phyloP scores from a whole-genome alignment of 1,140 invertebrate species.

The Ceratitis capitata region DNA sequence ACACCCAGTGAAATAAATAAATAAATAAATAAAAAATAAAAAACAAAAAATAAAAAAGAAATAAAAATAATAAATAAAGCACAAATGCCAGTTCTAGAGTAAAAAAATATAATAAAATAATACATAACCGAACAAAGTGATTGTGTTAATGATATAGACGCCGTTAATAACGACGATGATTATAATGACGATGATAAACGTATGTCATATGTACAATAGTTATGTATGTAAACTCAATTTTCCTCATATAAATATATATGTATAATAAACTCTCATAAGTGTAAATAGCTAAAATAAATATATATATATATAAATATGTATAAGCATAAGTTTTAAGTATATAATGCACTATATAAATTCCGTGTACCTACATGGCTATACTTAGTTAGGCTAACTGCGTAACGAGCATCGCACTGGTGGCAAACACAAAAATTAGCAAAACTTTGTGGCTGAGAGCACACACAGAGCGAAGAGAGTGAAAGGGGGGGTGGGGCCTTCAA shows the following conservation, averaged over 20 bases:
- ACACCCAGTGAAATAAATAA: neutral
- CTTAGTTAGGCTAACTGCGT: conserved; percentile 20
- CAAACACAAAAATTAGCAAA: neutral
- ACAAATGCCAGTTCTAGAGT: neutral
- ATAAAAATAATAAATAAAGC: neutral
- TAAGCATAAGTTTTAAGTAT: neutral
- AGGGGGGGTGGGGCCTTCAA: neutral
- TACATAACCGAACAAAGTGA: neutral
- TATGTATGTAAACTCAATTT: conserved; percentile 35
- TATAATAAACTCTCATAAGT: neutral
- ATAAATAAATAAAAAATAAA: neutral
- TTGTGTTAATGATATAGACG: neutral
- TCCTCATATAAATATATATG: conserved; percentile 30
- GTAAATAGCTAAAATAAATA: neutral
- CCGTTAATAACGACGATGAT: neutral
- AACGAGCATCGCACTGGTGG: neutral
- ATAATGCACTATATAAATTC: conserved; percentile 25
- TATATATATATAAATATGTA: neutral
- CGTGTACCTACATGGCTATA: conserved; percentile 36
- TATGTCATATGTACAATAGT: conserved; percentile 38
- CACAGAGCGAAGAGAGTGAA: neutral
- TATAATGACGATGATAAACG: conserved; percentile 6
- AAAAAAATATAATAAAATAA: neutral
- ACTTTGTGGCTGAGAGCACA: neutral
- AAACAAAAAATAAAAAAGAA: neutral